A percentile compares a stretch with the other conserved stretches of the same genome.
Conservation (phyloP, 1,140 invertebrate genomes). For the Oedothorax gibbosus region DNA sequence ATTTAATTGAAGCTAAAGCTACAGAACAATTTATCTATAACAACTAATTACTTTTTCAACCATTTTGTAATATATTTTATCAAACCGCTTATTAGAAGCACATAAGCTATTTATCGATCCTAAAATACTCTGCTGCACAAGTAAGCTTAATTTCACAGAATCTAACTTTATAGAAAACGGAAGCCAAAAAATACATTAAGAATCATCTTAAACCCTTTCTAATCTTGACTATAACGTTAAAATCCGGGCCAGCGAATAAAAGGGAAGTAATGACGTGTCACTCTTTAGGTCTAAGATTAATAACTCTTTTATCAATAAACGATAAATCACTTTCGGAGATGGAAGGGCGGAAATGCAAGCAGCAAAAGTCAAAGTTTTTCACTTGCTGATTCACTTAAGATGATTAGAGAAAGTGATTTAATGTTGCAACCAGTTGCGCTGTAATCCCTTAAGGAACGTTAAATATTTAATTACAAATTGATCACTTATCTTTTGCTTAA, state of each 20-base stretch:
- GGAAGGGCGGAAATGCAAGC: not conserved
- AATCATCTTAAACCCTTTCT: constrained; percentile 1
- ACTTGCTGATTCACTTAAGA: too few species aligned
- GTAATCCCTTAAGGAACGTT: too few species aligned
- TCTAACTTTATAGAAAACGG: not conserved
- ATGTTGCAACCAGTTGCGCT: not conserved
- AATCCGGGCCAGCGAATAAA: not conserved
- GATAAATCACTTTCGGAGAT: constrained; percentile 30
- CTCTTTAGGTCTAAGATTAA: constrained; percentile 3
- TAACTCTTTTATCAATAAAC: constrained; percentile 41
- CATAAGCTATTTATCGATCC: too few species aligned
- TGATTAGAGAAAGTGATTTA: not conserved
- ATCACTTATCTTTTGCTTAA: too few species aligned
- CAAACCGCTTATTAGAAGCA: too few species aligned
- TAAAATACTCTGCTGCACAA: not conserved
- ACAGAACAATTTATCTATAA: too few species aligned
- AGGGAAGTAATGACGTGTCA: constrained; percentile 33
- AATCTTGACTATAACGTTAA: not conserved
- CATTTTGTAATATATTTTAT: too few species aligned
- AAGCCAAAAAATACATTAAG: not conserved
- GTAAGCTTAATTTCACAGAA: not conserved
- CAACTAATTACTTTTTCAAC: too few species aligned
- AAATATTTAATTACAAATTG: too few species aligned
- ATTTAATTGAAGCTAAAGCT: too few species aligned
- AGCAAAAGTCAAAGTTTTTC: not conserved